Evolutionary conservation across 2,797 vertebrate species (phyloP).

Genomic region (Danio jaintianensis): DNA sequence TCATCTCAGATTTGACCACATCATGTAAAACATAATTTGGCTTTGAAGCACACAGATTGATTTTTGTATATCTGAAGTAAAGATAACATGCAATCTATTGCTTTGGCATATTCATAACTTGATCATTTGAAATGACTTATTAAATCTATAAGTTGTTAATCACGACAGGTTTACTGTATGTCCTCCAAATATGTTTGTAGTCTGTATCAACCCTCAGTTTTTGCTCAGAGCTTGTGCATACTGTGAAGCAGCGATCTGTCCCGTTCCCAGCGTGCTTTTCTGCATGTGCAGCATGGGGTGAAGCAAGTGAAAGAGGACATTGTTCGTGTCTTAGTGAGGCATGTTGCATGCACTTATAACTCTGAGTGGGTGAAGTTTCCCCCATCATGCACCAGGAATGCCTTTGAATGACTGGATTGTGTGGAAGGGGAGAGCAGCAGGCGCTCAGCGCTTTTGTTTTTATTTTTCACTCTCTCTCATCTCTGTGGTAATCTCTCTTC

Average conservation of each 20-base stretch:
- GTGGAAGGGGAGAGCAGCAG: constrained; percentile 35
- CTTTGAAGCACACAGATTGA: not conserved
- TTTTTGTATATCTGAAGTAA: not conserved
- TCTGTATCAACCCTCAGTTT: constrained; percentile 43
- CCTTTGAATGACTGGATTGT: constrained; percentile 73
- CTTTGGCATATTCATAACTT: not conserved
- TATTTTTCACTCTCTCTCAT: constrained; percentile 11
- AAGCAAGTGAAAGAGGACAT: constrained; percentile 88
- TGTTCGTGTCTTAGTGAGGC: constrained; percentile 81
- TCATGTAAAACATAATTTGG: not conserved
- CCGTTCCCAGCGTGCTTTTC: constrained; percentile 35
- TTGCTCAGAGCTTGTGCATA: constrained; percentile 61
- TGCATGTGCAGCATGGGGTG: constrained; percentile 33
- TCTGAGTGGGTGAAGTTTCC: constrained; percentile 78
- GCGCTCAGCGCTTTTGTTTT: constrained; percentile 25
- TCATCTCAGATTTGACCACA: not conserved
- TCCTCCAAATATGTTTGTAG: not conserved
- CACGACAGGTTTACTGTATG: constrained; percentile 7
- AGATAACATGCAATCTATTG: not conserved
- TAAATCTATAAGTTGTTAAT: not conserved
- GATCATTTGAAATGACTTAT: not conserved
- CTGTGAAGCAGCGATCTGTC: constrained; percentile 21
- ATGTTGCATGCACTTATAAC: constrained; percentile 80
- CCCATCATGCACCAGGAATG: constrained; percentile 76
- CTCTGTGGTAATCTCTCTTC: constrained; percentile 8